Base-by-base conservation (phyloP, 2,888 invertebrate species). In the Sphecodes monilicornis region DNA sequence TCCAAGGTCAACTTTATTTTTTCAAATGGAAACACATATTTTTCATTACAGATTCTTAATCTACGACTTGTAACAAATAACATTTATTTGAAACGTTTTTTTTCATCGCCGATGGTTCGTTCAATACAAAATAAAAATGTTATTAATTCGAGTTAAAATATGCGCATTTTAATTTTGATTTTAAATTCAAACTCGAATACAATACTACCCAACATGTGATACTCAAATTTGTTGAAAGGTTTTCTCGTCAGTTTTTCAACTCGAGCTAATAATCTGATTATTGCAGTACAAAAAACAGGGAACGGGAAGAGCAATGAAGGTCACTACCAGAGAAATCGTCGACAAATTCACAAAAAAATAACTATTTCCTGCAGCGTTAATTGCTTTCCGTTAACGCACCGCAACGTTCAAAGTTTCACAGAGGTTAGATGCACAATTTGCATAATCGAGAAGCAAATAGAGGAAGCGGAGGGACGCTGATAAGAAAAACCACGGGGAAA, bases 391-490 rank as follows among this genome's bases (percentile, higher is more conserved):
- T 13, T 39, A 54, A 54, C 18, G 11, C 75, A 3, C 68, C 68
- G 68, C 50, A 54, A 76, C 66, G 50, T 50, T 29, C 46, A 26
- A 46, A 36, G 26, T 76, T 60, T n/a, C 54, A 29, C 16, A 29
- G 60, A 16, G 29, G 2, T 26, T n/a, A 13, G 26, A 13, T 6
- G 60, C 1, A 6, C 16, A 16, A 16, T 60, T 60, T 60, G 60
- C 29, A 29, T 60, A 60, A 29, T 29, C 26, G 29, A 60, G 6
- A 29, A 60, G 2, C 13, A 29, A 60, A 60, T 29, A 16, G 16
- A 26, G 60, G 16, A 29, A 29, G 11, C n/a, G 0, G n/a, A 54
- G 13, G 13, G 29, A 16, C 29, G 6, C 1, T 16, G 60, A 22
- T n/a, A 26, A 13, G 26, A 5, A 32, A 6, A 11, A 54, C 54